Percentiles rank a stretch among this genome's conserved stretches.
Evolutionary conservation across 1,140 invertebrate genomes (phyloP).

Genomic region (Zaprionus ornatus): DNA sequence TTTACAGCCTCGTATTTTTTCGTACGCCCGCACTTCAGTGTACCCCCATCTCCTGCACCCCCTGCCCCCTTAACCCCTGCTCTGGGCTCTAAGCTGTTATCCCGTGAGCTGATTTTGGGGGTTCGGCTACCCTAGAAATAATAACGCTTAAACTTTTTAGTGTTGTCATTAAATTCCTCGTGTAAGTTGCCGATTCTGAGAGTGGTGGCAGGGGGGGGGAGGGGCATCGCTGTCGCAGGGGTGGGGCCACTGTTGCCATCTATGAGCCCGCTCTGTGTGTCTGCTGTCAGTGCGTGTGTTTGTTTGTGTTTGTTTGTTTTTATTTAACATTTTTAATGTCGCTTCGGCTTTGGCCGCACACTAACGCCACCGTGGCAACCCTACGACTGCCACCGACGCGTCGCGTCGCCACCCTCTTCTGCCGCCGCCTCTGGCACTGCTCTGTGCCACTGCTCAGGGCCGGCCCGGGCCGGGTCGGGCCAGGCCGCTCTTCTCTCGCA

Average conservation of each 20-base stretch:
- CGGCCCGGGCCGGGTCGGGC: background rate
- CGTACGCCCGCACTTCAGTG: constrained; percentile 29
- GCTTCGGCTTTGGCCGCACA: constrained; percentile 66
- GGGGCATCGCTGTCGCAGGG: background rate
- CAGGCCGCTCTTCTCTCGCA: constrained; percentile 40
- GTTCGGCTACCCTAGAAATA: constrained; percentile 78
- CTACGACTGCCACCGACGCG: constrained; percentile 5
- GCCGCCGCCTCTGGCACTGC: background rate
- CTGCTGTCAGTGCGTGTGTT: constrained; percentile 53
- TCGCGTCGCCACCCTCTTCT: background rate
- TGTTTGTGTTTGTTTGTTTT: constrained; percentile 79
- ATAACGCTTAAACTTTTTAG: constrained; percentile 84
- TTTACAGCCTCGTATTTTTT: constrained; percentile 84
- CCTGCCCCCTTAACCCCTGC: constrained; percentile 21
- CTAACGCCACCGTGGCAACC: constrained; percentile 40
- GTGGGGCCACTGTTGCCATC: constrained; percentile 10
- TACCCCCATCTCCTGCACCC: constrained; percentile 1
- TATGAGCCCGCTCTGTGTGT: constrained; percentile 20
- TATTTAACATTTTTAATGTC: constrained; percentile 83
- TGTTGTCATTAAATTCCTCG: constrained; percentile 84
- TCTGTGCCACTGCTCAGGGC: background rate
- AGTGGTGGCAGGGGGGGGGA: constrained; percentile 5
- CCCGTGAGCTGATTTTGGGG: constrained; percentile 71
- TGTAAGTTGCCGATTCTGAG: constrained; percentile 66
- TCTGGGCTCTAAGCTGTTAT: constrained; percentile 65